phyloP scores from a whole-genome alignment of 2,797 vertebrate species.

The Setipinna tenuifilis region DNA sequence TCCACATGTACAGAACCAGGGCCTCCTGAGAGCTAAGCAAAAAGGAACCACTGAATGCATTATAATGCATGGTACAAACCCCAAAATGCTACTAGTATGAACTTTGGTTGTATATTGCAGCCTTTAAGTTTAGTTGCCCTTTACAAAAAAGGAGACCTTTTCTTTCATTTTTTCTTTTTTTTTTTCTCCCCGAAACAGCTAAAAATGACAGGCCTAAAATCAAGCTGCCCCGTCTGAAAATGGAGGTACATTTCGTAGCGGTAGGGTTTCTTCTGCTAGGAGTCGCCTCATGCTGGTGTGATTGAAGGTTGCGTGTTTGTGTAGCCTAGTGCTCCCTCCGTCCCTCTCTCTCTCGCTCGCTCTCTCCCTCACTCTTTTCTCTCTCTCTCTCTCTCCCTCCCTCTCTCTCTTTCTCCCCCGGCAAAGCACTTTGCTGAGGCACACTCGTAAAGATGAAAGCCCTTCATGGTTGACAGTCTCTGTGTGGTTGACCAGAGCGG shows the following conservation, averaged over 20 bases:
- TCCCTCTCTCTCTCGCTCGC: not conserved
- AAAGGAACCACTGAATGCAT: constrained; percentile 30
- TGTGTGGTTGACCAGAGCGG: constrained; percentile 39
- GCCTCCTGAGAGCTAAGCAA: constrained; percentile 8
- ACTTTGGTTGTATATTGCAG: not conserved
- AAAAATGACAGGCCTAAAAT: constrained; percentile 18
- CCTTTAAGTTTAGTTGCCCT: not conserved
- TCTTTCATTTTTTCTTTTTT: not conserved
- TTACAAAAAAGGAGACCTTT: not conserved
- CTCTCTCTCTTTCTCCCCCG: not conserved
- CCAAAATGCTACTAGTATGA: constrained; percentile 14
- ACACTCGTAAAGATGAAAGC: constrained; percentile 44
- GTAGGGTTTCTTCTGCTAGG: not conserved
- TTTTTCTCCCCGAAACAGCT: not conserved
- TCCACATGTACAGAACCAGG: constrained; percentile 29
- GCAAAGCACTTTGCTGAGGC: constrained; percentile 33
- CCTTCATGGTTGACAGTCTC: constrained; percentile 36
- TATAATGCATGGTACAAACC: constrained; percentile 25
- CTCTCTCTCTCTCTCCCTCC: not conserved
- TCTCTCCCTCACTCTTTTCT: not conserved
- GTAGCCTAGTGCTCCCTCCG: not conserved
- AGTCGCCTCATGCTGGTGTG: not conserved
- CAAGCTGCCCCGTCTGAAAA: not conserved
- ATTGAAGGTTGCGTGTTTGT: constrained; percentile 24
- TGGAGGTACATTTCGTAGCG: not conserved